Evolutionary conservation across 2,113 vertebrate species (phyloP).

Genomic region (Cheirogaleus medius): DNA sequence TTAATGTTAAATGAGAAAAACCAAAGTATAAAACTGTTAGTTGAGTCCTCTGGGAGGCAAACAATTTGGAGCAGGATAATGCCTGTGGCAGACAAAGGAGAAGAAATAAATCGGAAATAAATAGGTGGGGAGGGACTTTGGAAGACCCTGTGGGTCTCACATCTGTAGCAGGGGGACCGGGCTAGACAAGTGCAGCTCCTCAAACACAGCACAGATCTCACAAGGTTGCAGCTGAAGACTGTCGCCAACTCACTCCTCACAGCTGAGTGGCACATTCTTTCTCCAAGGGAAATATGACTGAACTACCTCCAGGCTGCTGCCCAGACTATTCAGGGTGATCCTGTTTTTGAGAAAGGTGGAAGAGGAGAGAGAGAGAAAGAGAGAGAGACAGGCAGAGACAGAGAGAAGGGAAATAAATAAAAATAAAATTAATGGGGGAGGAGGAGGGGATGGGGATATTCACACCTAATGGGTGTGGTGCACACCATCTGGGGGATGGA

Average conservation of each 20-base stretch:
- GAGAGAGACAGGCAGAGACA: background rate
- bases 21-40: background rate
- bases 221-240: background rate
- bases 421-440: background rate
- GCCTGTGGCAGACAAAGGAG: background rate
- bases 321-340: background rate
- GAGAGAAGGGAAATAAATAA: background rate
- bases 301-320: too few relatives aligned
- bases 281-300: background rate
- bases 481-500: too few relatives aligned
- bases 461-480: too few relatives aligned
- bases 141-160: background rate
- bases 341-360: background rate
- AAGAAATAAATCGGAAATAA: background rate
- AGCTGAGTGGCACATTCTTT: background rate
- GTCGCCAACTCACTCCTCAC: background rate
- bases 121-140: background rate
- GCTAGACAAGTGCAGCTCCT: background rate
- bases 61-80: background rate
- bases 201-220: background rate
- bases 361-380: background rate
- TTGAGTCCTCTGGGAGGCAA: background rate
- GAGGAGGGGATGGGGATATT: too few relatives aligned
- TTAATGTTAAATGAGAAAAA: background rate
- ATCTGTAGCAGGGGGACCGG: background rate